Percentiles rank a stretch among this genome's conserved stretches.
phyloP scores from a whole-genome alignment of 1,140 invertebrate species.

The Ceratina australensis region DNA sequence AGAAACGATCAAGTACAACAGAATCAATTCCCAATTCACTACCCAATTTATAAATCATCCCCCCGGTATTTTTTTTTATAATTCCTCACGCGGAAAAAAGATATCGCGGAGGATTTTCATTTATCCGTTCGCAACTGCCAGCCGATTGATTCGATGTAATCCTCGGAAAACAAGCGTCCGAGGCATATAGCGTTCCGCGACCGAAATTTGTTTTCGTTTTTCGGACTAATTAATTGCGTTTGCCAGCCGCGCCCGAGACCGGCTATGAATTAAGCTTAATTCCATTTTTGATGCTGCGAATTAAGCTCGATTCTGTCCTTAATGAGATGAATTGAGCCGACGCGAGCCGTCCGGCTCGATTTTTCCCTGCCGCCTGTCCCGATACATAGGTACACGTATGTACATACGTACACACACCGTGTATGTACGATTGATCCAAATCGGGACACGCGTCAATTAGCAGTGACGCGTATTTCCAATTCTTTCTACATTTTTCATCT shows the following conservation, averaged over 20 bases:
- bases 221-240: slow-evolving; percentile 19
- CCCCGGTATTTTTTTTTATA: no score
- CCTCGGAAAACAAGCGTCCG: slow-evolving; percentile 9
- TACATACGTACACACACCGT: no score
- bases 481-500: neutral
- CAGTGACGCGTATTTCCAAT: neutral
- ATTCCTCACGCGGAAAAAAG: no score
- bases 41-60: no score
- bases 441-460: neutral
- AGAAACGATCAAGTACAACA: no score
- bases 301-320: slow-evolving; percentile 17
- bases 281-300: slow-evolving; percentile 19
- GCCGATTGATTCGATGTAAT: neutral
- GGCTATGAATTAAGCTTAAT: slow-evolving; percentile 18
- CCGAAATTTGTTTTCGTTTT: slow-evolving; percentile 3
- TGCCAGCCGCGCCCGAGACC: no score
- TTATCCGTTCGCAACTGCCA: neutral
- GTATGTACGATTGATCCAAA: neutral
- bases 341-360: neutral
- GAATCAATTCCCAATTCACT: no score
- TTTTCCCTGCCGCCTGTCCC: neutral
- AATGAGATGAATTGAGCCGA: slow-evolving; percentile 18
- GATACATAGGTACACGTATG: no score
- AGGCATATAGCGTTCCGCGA: neutral
- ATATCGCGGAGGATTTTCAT: neutral